These are phyloP conservation scores for Enteromius unitaeniatus DNA, from an alignment of 2,797 vertebrate genomes.

Conservation along the genomic window DNA sequence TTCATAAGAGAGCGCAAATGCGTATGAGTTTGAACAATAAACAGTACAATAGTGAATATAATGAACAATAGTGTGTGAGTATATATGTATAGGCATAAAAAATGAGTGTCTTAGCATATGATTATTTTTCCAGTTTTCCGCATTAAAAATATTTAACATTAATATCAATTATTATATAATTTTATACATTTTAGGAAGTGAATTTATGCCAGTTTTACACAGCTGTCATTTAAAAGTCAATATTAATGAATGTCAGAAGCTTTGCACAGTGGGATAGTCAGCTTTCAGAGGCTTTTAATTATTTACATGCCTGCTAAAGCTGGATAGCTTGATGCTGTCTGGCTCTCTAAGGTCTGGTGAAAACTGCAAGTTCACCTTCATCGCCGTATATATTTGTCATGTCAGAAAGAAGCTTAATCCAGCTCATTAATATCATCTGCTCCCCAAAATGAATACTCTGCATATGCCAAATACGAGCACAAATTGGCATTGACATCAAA, in stretches of 20 bases:
- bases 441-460: background rate
- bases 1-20: too few relatives aligned
- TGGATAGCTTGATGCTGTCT: background rate
- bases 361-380: slow-evolving; percentile 19
- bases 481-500: background rate
- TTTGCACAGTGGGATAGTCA: slow-evolving; percentile 8
- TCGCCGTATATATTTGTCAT: background rate
- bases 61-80: background rate
- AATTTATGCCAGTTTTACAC: background rate
- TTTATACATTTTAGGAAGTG: background rate
- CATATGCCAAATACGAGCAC: background rate
- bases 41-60: too few relatives aligned
- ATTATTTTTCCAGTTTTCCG: too few relatives aligned
- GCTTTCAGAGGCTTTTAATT: slow-evolving; percentile 25
- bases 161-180: background rate
- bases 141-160: too few relatives aligned
- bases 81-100: too few relatives aligned
- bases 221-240: slow-evolving; percentile 11
- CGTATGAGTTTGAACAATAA: too few relatives aligned
- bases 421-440: slow-evolving; percentile 10
- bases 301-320: slow-evolving; percentile 27
- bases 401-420: background rate
- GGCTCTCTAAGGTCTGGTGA: background rate
- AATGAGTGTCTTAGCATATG: too few relatives aligned
- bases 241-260: slow-evolving; percentile 23